Conservation (phyloP, 2,888 invertebrate genomes). For the Anoncus sp. region DNA sequence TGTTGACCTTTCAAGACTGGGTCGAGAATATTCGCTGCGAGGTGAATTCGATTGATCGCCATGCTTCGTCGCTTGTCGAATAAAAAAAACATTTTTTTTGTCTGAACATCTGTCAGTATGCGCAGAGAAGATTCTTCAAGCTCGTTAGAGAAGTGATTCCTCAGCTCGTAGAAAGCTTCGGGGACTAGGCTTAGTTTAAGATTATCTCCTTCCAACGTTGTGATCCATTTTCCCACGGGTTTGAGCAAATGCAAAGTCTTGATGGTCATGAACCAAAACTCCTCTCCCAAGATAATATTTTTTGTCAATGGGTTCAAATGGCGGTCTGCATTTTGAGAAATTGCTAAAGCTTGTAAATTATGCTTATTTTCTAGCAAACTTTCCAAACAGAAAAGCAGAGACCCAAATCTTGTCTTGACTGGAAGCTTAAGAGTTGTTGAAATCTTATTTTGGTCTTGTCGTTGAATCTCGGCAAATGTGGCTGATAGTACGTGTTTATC, state of each 20-base stretch:
- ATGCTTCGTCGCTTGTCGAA: too few relatives aligned
- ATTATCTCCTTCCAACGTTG: slow-evolving; percentile 31
- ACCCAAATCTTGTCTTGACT: slow-evolving; percentile 59
- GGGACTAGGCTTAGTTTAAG: slow-evolving; percentile 29
- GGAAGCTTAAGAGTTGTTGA: slow-evolving; percentile 55
- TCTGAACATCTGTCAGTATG: too few relatives aligned
- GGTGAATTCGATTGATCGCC: slow-evolving; percentile 49
- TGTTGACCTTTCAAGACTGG: slow-evolving; percentile 31
- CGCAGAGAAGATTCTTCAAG: too few relatives aligned
- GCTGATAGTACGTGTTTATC: slow-evolving; percentile 43
- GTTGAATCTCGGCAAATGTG: slow-evolving; percentile 53
- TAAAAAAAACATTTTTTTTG: too few relatives aligned
- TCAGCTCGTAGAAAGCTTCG: slow-evolving; percentile 37
- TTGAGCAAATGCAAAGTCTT: slow-evolving; percentile 32
- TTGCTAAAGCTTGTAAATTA: slow-evolving; percentile 43
- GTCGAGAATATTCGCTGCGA: slow-evolving; percentile 58
- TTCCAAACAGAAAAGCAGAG: slow-evolving; percentile 41
- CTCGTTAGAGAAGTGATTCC: slow-evolving; percentile 33
- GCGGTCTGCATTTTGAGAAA: slow-evolving; percentile 12
- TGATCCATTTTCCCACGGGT: slow-evolving; percentile 41
- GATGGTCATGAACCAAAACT: slow-evolving; percentile 25
- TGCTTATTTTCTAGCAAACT: slow-evolving; percentile 49
- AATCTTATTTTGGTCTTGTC: slow-evolving; percentile 26
- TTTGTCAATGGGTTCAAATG: background rate
- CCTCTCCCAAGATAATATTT: slow-evolving; percentile 18